Percentiles rank a stretch among this genome's conserved stretches.
phyloP scores from a whole-genome alignment of 1,140 invertebrate genomes.

The Campoletis sonorensis region DNA sequence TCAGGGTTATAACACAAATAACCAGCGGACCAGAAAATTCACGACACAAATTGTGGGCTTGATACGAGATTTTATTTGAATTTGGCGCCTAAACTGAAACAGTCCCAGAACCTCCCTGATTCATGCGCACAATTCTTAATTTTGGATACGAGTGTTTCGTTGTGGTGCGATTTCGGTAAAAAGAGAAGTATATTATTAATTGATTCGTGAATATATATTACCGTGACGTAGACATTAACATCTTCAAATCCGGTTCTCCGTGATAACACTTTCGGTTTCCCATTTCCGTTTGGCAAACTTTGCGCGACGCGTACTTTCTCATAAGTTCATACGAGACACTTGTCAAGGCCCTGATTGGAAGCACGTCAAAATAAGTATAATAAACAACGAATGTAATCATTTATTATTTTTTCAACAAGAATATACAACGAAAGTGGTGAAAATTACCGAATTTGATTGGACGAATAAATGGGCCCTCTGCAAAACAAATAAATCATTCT shows the following conservation, averaged over 20 bases:
- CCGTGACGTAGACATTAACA: conserved; percentile 69
- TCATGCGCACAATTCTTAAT: no score
- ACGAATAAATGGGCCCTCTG: conserved; percentile 69
- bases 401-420: neutral
- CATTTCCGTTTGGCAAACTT: conserved; percentile 46
- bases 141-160: no score
- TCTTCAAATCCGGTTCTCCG: conserved; percentile 75
- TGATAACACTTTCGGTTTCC: conserved; percentile 61
- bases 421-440: conserved; percentile 3
- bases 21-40: no score
- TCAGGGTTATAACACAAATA: no score
- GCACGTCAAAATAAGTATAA: neutral
- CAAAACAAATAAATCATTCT: conserved; percentile 67
- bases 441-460: conserved; percentile 64
- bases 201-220: conserved; percentile 5
- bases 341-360: conserved; percentile 27
- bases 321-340: conserved; percentile 39
- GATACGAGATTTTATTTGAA: no score
- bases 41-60: no score
- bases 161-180: neutral
- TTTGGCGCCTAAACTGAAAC: no score
- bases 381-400: neutral
- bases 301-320: conserved; percentile 40
- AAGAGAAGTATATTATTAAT: neutral
- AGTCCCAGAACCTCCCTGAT: no score